These are phyloP conservation scores for Rhynchonycteris naso DNA, from an alignment of 2,797 vertebrate genomes.

Conservation along the genomic window DNA sequence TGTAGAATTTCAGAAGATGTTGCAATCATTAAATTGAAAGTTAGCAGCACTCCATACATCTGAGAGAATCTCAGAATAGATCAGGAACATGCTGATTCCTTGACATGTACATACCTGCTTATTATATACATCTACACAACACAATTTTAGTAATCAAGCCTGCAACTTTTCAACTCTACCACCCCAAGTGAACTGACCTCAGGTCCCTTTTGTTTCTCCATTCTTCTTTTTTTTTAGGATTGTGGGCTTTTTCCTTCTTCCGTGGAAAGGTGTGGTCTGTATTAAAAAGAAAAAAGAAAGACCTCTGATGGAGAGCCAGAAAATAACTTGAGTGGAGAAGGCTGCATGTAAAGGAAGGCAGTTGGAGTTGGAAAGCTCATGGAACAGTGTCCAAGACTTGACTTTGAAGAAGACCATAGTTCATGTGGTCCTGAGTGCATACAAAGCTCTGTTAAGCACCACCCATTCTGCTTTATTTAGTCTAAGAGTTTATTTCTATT, in stretches of 20 bases:
- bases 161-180: background rate
- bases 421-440: background rate
- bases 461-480: slow-evolving; percentile 14
- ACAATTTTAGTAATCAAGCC: background rate
- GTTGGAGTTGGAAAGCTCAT: background rate
- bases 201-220: background rate
- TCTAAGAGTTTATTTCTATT: slow-evolving; percentile 38
- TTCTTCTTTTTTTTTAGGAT: slow-evolving; percentile 9
- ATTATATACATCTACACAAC: background rate
- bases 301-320: background rate
- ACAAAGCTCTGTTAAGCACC: background rate
- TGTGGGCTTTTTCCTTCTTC: background rate
- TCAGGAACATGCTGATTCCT: background rate
- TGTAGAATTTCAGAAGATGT: background rate
- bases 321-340: background rate
- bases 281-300: background rate
- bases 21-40: background rate
- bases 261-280: background rate
- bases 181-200: background rate
- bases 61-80: background rate
- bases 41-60: background rate
- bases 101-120: background rate
- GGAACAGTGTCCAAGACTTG: background rate
- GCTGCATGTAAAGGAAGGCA: background rate
- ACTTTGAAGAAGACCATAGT: background rate